Conservation (phyloP, 2,113 vertebrate genomes). For the Ifrita kowaldi region DNA sequence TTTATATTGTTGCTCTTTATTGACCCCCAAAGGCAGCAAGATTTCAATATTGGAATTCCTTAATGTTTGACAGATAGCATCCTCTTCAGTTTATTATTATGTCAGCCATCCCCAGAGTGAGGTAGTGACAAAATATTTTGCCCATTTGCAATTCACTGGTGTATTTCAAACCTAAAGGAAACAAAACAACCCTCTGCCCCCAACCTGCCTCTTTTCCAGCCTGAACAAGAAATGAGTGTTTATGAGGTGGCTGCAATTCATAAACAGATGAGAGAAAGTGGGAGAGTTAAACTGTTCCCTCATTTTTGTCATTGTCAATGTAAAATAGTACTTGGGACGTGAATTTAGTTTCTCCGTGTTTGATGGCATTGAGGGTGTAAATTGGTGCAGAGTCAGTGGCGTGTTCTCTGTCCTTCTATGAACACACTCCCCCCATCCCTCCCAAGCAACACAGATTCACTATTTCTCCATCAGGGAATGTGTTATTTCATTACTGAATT, state of each 20-base stretch:
- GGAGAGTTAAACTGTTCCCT: not conserved
- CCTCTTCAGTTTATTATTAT: not conserved
- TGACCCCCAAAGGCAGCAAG: constrained; percentile 1
- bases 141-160: not conserved
- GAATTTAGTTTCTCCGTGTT: not conserved
- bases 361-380: not conserved
- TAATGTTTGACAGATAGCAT: not conserved
- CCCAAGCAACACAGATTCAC: too few species aligned
- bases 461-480: not conserved
- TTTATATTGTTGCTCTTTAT: not conserved
- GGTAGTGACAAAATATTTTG: not conserved
- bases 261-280: not conserved
- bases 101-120: not conserved
- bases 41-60: not conserved
- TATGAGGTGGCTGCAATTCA: not conserved
- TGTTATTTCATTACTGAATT: not conserved
- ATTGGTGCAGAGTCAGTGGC: not conserved
- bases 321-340: fast-evolving
- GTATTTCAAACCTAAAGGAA: not conserved
- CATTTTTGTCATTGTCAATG: not conserved
- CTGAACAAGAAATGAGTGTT: not conserved
- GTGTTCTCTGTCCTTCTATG: not conserved
- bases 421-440: not conserved
- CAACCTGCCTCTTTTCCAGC: not conserved
- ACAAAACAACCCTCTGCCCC: not conserved